Evolutionary conservation across 1,140 invertebrate species (phyloP).

Genomic region (Polypedilum pembai): DNA sequence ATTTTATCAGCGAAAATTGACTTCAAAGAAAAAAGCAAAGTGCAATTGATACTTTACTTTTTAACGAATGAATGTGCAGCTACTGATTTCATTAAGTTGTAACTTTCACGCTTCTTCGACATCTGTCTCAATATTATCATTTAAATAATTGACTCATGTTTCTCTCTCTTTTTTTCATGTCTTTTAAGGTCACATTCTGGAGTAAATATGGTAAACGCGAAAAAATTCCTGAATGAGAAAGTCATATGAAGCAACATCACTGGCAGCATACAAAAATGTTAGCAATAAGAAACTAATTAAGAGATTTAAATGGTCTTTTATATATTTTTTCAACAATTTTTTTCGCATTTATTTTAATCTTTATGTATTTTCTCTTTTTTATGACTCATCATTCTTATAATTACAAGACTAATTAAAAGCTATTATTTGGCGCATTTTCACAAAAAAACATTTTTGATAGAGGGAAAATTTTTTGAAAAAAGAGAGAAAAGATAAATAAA

Average conservation of each 20-base stretch:
- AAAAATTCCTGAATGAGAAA: constrained; percentile 36
- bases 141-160: too few species aligned
- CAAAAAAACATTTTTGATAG: not conserved
- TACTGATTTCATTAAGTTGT: too few species aligned
- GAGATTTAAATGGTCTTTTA: not conserved
- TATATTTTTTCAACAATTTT: not conserved
- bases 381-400: constrained; percentile 5
- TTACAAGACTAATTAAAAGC: constrained; percentile 29
- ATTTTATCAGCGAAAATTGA: too few species aligned
- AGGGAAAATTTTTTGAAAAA: not conserved
- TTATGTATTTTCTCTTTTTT: not conserved
- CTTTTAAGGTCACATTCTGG: constrained; percentile 75
- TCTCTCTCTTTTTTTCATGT: not conserved
- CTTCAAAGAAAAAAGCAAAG: too few species aligned
- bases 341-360: not conserved
- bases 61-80: too few species aligned
- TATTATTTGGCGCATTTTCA: constrained; percentile 18
- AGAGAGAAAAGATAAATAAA: not conserved
- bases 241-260: too few species aligned
- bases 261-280: too few species aligned
- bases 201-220: constrained; percentile 70
- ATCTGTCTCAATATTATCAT: too few species aligned
- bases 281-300: too few species aligned
- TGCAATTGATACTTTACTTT: too few species aligned
- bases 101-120: too few species aligned